Conservation (phyloP, 2,113 vertebrate genomes). For the Megalops atlanticus region DNA sequence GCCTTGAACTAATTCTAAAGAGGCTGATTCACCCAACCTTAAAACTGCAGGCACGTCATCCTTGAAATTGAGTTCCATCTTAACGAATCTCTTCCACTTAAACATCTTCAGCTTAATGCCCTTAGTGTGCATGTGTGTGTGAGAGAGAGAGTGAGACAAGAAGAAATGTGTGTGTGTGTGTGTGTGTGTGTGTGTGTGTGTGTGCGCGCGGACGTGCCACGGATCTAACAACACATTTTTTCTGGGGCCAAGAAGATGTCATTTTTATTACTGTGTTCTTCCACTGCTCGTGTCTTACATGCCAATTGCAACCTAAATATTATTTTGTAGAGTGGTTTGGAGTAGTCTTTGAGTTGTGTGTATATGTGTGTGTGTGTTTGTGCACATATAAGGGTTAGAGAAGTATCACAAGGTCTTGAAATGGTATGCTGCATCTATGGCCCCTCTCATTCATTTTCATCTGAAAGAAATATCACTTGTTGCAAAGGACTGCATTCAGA, state of each 20-base stretch:
- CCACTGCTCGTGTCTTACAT: conserved; percentile 7
- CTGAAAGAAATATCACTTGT: conserved; percentile 6
- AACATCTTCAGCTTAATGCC: conserved; percentile 5
- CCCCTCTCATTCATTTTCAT: no score
- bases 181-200: no score
- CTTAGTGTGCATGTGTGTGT: no score
- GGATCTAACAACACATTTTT: not conserved
- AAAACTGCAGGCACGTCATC: not conserved
- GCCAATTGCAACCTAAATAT: conserved; percentile 18
- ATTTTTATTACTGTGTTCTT: conserved; percentile 14
- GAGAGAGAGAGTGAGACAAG: no score
- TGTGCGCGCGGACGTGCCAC: not conserved
- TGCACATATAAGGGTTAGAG: no score
- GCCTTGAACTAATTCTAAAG: not conserved
- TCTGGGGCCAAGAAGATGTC: not conserved
- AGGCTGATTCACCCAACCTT: not conserved
- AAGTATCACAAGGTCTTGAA: no score
- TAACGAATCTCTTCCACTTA: not conserved
- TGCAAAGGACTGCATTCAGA: no score
- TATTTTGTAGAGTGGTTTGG: not conserved
- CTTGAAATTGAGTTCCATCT: conserved; percentile 6
- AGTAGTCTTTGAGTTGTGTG: not conserved
- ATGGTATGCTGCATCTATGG: no score
- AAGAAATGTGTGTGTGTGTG: no score
- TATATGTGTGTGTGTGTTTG: not conserved